These are phyloP conservation scores for Kryphioiulus occultus DNA, from an alignment of 2,888 invertebrate species.

Conservation along the genomic window DNA sequence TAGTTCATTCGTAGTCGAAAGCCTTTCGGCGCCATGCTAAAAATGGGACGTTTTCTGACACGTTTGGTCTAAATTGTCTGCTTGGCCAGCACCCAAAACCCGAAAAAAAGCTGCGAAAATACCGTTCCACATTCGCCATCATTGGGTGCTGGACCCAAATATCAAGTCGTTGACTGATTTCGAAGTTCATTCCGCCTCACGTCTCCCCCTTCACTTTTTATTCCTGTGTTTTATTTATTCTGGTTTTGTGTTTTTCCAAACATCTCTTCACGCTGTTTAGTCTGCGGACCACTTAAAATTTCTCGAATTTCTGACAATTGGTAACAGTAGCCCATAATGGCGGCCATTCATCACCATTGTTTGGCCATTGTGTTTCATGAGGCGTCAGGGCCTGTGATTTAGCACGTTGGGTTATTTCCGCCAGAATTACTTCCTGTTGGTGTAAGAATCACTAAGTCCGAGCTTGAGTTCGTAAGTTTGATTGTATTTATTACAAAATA, in stretches of 20 bases:
- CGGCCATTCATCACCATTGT: not conserved
- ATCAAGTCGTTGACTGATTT: constrained; percentile 25
- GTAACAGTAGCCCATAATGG: not conserved
- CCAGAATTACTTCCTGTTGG: not conserved
- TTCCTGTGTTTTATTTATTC: not conserved
- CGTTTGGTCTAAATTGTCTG: not conserved
- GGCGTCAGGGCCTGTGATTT: not conserved
- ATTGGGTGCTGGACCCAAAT: constrained; percentile 19
- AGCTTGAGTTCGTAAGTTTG: too few species aligned
- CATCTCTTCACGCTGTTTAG: not conserved
- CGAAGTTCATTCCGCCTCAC: constrained; percentile 13
- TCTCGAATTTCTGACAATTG: constrained; percentile 31
- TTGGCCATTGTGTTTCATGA: not conserved
- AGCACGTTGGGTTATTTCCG: not conserved
- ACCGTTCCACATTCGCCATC: constrained; percentile 20
- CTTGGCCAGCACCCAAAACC: constrained; percentile 6
- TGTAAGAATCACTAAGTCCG: too few species aligned
- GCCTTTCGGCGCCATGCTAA: constrained; percentile 18
- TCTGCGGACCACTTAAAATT: not conserved
- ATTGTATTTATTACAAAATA: too few species aligned
- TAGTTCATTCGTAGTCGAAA: not conserved
- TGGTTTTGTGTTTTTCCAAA: not conserved
- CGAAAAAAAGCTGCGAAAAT: not conserved
- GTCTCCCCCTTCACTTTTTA: not conserved
- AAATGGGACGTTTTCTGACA: constrained; percentile 18